Conservation (phyloP, 2,113 vertebrate genomes). For the Dipodomys merriami region DNA sequence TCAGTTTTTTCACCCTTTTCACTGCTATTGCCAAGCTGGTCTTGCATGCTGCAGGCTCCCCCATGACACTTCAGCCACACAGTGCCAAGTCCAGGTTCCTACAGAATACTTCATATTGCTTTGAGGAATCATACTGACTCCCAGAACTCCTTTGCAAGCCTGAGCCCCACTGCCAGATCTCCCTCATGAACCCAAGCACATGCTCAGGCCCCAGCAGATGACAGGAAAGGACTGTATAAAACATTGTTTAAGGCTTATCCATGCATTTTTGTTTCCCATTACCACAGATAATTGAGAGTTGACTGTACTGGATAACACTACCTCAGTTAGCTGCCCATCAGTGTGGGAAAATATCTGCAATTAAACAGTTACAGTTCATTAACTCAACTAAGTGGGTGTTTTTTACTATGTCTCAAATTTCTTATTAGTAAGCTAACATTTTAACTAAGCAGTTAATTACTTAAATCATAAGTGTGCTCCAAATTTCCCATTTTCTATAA, state of each 20-base stretch:
- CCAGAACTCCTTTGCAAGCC: constrained; percentile 43
- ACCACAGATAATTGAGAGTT: constrained; percentile 49
- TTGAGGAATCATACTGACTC: background rate
- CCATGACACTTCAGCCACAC: background rate
- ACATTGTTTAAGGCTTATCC: constrained; percentile 41
- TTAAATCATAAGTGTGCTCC: constrained; percentile 42
- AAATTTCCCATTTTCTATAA: constrained; percentile 48
- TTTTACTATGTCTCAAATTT: background rate
- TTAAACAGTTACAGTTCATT: constrained; percentile 46
- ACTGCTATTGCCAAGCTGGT: constrained; percentile 15
- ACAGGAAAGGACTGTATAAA: constrained; percentile 22
- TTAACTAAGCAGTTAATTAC: constrained; percentile 46
- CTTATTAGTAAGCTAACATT: constrained; percentile 44
- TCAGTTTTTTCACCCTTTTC: constrained; percentile 11
- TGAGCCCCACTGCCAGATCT: constrained; percentile 24
- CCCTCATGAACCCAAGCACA: constrained; percentile 56
- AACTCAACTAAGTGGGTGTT: constrained; percentile 51
- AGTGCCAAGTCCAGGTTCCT: constrained; percentile 37
- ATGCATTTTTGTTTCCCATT: constrained; percentile 20
- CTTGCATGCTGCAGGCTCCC: constrained; percentile 24
- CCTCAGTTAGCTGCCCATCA: constrained; percentile 47
- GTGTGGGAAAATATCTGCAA: constrained; percentile 48
- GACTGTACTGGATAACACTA: constrained; percentile 46
- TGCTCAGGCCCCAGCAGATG: constrained; percentile 45
- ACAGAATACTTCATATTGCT: background rate